Base-by-base conservation (phyloP, 1,140 invertebrate genomes). In the Drosophila fuyamai region DNA sequence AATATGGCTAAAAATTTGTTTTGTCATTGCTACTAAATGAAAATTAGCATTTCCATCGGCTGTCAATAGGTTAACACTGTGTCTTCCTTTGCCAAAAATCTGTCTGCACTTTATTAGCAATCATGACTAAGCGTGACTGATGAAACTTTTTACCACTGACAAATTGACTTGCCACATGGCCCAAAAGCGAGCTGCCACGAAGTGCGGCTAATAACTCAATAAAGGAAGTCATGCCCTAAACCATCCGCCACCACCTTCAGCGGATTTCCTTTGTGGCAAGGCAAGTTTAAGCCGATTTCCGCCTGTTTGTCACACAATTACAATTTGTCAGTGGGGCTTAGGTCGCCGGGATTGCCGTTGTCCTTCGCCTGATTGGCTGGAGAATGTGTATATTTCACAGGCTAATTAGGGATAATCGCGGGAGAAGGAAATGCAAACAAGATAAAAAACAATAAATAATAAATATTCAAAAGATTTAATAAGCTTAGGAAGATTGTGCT, bases 231-330 rank as follows among this genome's bases (percentile, higher is more conserved):
- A 56, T 44, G 46, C 27, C 38, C 40, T 40, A 56, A 48, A 44
- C 35, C 51, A 14, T 16, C 59, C 65, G 56, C 47, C 29, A n/a
- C 16, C 41, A 40, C 27, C 23, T 58, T 48, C 60, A 27, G 44
- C 29, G 47, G 27, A 51, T 58, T 60, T 46, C 41, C 40, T 67
- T 76, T 77, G 50, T 40, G 54, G 40, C 41, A 44, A 43, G 56
- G 53, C 76, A 57, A 60, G 68, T 63, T 50, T 89, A 89, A 89
- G 84, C 84, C 84, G 85, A 89, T 89, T 89, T 89, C 68, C 77
- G 84, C 80, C 81, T 90, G 81, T 89, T 89, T 84, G 85, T 82
- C 81, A 78, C 85, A 79, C 84, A 89, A 89, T 89, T 89, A 89
- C 84, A 83, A 89, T 89, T 89, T 89, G 84, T 89, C 84, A 89